Base-by-base conservation (phyloP, 2,888 invertebrate species). In the Galeruca laticollis region DNA sequence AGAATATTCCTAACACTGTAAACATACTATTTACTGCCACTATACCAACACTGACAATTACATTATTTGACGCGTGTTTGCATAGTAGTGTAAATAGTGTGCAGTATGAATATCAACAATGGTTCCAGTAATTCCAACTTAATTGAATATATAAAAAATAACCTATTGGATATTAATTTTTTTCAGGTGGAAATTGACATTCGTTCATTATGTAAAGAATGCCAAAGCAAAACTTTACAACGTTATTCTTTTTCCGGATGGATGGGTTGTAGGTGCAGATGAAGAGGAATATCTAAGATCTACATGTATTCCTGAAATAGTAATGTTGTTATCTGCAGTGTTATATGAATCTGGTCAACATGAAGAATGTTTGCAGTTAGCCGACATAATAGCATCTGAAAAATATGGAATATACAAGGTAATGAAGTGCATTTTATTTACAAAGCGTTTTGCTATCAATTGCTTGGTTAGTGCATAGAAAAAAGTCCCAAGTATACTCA, bases 181-280 rank as follows among this genome's bases (percentile, higher is more conserved):
- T 73, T 73, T 68, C 59, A 78, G 78, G 49, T 94, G 94, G 81
- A 91, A 80, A 69, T 64, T 82, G 40, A 76, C 80, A 1, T 77
- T 75, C 3, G 67, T 71, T 11, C 81, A 82, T 68, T 64, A 80
- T 51, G 81, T 94, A 0, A 88, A 90, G 86, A 92, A 90, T 67
- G 93, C 95, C 0, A 93, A 93, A 78, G 92, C 91, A 72, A 88
- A 93, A 62, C 87, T 98, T 8, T 95, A 93, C 84, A 96, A 97
- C 85, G 93, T 97, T 0, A 83, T 98, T 43, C 84, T 95, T 10
- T 97, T 98, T 82, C 95, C 96, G 2, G 93, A 95, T 77, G 93
- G 97, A 5, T 98, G 97, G 97, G 88, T 98, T 70, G 89, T 91
- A 54, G 96, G 96, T 82, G 85, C 87, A 18, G 87, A 87, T 63